phyloP scores from a whole-genome alignment of 2,113 vertebrate genomes.

The Nothoprocta perdicaria region DNA sequence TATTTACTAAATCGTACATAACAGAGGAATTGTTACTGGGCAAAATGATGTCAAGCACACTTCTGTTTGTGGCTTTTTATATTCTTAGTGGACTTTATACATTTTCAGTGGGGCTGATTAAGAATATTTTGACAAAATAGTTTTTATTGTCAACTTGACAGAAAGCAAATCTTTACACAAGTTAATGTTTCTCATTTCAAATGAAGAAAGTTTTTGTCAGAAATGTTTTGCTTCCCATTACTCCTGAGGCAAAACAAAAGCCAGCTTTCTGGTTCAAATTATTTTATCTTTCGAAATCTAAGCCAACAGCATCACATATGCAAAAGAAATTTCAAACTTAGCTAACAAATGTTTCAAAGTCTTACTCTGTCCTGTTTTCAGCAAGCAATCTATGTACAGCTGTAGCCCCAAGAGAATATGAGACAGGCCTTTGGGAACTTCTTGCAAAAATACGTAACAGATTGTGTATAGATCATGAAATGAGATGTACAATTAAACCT shows the following conservation, averaged over 20 bases:
- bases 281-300: not conserved
- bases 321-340: not conserved
- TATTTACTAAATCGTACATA: not conserved
- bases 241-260: not conserved
- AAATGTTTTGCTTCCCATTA: not conserved
- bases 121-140: not conserved
- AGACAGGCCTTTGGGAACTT: not conserved
- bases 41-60: not conserved
- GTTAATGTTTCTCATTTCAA: not conserved
- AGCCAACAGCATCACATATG: not conserved
- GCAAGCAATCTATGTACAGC: not conserved
- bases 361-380: not conserved
- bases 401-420: not conserved
- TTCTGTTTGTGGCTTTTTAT: not conserved
- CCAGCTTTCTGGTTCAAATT: not conserved
- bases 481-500: constrained; percentile 7
- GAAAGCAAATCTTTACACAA: not conserved
- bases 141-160: not conserved
- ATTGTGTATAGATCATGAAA: not conserved
- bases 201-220: not conserved
- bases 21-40: not conserved
- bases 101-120: not conserved
- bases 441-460: not conserved
- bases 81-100: not conserved
- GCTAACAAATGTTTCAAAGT: not conserved